Percentiles rank a stretch among this genome's conserved stretches.
Conservation (phyloP, 2,797 vertebrate species). For the Catharus ustulatus region DNA sequence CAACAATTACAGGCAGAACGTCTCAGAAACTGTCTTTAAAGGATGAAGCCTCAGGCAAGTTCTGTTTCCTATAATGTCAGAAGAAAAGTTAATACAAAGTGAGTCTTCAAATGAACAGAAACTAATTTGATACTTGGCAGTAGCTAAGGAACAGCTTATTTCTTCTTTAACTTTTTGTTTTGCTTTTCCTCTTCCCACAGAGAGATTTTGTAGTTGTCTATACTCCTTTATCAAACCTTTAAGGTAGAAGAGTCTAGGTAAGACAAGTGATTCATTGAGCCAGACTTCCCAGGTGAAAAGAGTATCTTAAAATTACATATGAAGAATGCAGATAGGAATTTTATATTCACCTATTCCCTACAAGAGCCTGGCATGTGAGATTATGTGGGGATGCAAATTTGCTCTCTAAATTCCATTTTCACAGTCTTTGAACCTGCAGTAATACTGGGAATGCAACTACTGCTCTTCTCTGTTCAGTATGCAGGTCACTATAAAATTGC, state of each 20-base stretch:
- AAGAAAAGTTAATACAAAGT: constrained; percentile 76
- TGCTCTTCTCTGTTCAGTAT: not conserved
- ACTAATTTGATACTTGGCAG: constrained; percentile 75
- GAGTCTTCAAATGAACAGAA: constrained; percentile 76
- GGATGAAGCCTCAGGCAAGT: constrained; percentile 72
- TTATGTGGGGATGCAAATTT: constrained; percentile 5
- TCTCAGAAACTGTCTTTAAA: constrained; percentile 70
- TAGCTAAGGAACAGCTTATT: constrained; percentile 53
- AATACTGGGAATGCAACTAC: not conserved
- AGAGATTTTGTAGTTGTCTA: constrained; percentile 25
- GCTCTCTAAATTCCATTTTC: constrained; percentile 23
- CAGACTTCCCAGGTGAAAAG: constrained; percentile 40
- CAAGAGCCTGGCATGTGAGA: not conserved
- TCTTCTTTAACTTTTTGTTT: constrained; percentile 56
- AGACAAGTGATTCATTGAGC: constrained; percentile 31
- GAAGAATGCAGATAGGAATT: constrained; percentile 31
- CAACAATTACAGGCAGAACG: constrained; percentile 71
- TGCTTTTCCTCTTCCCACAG: constrained; percentile 27
- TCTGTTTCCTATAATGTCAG: constrained; percentile 73
- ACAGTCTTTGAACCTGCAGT: constrained; percentile 14
- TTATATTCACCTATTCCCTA: constrained; percentile 16
- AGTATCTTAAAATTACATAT: not conserved
- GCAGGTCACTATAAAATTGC: constrained; percentile 46
- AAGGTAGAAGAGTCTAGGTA: constrained; percentile 2
- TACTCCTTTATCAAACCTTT: constrained; percentile 20